Base-by-base conservation (phyloP, 2,888 invertebrate genomes). In the Sisyra terminalis region DNA sequence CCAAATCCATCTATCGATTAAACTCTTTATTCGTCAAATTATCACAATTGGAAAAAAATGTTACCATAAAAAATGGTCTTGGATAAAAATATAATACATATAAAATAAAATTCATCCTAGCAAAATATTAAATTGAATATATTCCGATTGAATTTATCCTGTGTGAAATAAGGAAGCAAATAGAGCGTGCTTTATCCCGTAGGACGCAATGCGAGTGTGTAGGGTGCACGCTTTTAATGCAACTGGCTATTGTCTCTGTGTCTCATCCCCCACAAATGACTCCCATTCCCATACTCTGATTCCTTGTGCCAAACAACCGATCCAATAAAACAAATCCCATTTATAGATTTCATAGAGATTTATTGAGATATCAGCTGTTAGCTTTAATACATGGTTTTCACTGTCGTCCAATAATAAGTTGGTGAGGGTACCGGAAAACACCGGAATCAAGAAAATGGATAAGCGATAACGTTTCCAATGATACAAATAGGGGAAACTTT, bases 271-370 rank as follows among this genome's bases (percentile, higher is more conserved):
- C 8, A n/a, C 34, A 34, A 34, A 15, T 11, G 2, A 11, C 3
- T 13, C 7, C 11, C 13, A 13, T 13, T 15, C 34, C 32, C 34
- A 13, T 13, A 8, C 34, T 9, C 34, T 11, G 8, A 15, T 34
- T 15, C 15, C 7, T 34, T 34, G n/a, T 3, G 11, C 7, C 13
- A 34, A 4, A 11, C 32, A n/a, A 11, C 32, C 13, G 11, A 11
- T 32, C 46, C 61, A 60, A 62, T 61, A 62, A 61, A 61, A 61
- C 60, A 62, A 61, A 62, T 62, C 62, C 58, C 58, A 59, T 59
- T 55, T 57, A 43, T 43, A 43, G 43, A 43, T 43, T 43, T 43
- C 38, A 38, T 29, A 43, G 35, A 43, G 43, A 43, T 43, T 43
- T 43, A 43, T 43, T 17, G 43, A 37, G 38, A 43, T 43, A 37